Evolutionary conservation across 2,113 vertebrate species (phyloP), one percentile per base, ranked within the genome.

Genomic region (Vicugna pacos): DNA sequence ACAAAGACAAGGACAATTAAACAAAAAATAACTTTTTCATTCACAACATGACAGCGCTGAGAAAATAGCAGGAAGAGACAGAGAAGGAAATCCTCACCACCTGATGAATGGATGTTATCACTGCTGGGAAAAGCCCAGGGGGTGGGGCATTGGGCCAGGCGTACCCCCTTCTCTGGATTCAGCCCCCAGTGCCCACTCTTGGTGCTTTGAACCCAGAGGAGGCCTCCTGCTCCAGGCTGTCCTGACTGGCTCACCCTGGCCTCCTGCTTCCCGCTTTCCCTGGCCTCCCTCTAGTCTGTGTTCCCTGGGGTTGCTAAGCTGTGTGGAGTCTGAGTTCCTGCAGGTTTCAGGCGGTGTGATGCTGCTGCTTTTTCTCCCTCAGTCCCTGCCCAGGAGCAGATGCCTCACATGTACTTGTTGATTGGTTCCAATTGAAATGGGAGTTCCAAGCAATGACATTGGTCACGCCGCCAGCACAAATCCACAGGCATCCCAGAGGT

Each of bases 401-500:
- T 11, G 20, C 48, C 80, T 79, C 26, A 5, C 30, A 20, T 20
- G 46, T 35, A 80, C 70, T 70, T 94, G 38, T 60, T 69, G n/a
- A 83, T 64, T 16, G 42, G 76, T 58, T 93, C 52, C 79, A 92
- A 42, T 50, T 77, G 64, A 84, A 96, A 88, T 42, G 85, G 26
- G 46, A 84, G 35, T 79, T 89, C 58, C 9, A 64, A 65, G 75
- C 35, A 67, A 93, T 94, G 69, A 38, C 30, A 54, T 54, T 35
- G 77, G 26, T 77, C 46, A 32, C 72, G 19, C 32, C 62, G 56
- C 67, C 69, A 48, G 54, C 52, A 69, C 24, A 85, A 50, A 72
- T n/a, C 50, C 64, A 58, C 50, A 69, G 65, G 56, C 48, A 32
- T 70, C 70, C 32, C 32, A 75, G 32, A 91, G 17, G 24, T 54